Conservation (phyloP, 2,113 vertebrate species). For the Sylvilagus bachmani region DNA sequence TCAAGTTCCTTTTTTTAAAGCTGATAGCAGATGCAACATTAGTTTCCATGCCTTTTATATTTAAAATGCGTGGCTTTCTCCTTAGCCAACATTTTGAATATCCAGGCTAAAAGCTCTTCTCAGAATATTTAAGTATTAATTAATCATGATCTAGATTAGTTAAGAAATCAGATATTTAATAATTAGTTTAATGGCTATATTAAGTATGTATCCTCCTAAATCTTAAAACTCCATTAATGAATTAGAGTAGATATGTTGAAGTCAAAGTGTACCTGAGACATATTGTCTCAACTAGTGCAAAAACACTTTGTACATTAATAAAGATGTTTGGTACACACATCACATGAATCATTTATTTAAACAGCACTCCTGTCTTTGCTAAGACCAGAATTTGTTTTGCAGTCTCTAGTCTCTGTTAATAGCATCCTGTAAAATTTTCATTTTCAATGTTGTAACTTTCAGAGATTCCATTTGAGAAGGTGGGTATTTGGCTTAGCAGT, state of each 20-base stretch:
- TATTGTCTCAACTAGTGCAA: background rate
- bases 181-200: constrained; percentile 10
- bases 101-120: constrained; percentile 41
- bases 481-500: too few species aligned
- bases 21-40: background rate
- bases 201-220: background rate
- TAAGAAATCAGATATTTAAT: constrained; percentile 16
- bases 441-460: too few species aligned
- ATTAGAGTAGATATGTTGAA: background rate
- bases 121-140: constrained; percentile 60
- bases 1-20: background rate
- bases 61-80: background rate
- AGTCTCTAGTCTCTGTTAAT: too few species aligned
- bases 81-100: constrained; percentile 2
- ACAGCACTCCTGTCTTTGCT: background rate
- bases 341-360: constrained; percentile 32
- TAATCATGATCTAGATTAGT: background rate
- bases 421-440: too few species aligned
- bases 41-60: background rate
- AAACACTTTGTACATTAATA: background rate
- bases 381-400: background rate
- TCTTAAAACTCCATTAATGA: background rate
- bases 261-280: background rate
- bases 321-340: background rate
- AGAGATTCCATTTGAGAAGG: too few species aligned